Conservation (phyloP, 2,113 vertebrate genomes). For the Sarotherodon lohbergeri region DNA sequence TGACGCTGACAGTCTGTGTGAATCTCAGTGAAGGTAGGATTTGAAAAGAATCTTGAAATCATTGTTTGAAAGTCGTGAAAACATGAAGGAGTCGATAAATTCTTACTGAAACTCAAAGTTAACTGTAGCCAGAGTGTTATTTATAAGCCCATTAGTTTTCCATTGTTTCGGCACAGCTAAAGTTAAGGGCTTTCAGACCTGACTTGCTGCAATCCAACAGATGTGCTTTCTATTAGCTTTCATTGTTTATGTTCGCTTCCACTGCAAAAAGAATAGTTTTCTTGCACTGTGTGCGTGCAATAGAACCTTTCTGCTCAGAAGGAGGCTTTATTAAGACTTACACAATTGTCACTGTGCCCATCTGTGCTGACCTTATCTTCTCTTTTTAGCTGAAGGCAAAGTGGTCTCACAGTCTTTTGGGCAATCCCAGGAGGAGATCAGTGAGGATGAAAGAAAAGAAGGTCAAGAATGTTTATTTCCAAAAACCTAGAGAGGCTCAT, state of each 20-base stretch:
- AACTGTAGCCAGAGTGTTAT: neutral
- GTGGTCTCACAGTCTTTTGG: neutral
- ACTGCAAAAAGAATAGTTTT: neutral
- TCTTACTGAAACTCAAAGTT: neutral
- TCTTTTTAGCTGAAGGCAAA: slow-evolving; percentile 3
- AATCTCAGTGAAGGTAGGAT: neutral
- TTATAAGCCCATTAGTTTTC: neutral
- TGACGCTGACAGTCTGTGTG: neutral
- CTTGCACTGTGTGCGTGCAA: neutral
- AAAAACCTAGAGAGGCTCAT: neutral
- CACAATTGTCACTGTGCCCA: neutral
- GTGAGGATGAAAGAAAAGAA: slow-evolving; percentile 9
- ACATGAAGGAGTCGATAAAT: neutral
- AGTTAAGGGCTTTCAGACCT: neutral
- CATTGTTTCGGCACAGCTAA: neutral
- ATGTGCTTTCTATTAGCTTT: neutral
- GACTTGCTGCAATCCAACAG: neutral
- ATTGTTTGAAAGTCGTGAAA: neutral
- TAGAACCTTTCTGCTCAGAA: neutral
- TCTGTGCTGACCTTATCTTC: slow-evolving; percentile 28
- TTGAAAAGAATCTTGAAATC: neutral
- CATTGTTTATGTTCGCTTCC: neutral
- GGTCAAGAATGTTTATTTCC: slow-evolving; percentile 29
- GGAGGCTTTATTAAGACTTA: neutral
- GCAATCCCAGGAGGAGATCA: slow-evolving; percentile 7